Conservation (phyloP, 2,113 vertebrate species). For the Festucalex cinctus region DNA sequence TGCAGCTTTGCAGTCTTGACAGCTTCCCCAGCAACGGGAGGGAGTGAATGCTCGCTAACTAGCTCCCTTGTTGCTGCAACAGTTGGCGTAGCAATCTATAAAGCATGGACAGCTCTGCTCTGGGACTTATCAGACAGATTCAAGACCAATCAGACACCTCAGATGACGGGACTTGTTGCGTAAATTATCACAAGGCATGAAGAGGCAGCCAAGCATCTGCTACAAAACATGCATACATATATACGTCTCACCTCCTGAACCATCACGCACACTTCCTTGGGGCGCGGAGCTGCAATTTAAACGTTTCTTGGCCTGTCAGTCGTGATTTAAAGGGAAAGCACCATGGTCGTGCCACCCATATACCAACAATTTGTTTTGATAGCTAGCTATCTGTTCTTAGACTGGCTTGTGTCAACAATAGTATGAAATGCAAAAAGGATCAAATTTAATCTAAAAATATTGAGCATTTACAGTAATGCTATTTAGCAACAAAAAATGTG, state of each 20-base stretch:
- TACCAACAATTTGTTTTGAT: no score
- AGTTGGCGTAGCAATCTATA: constrained; percentile 60
- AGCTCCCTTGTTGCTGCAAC: constrained; percentile 59
- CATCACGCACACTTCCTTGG: neutral
- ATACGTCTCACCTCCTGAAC: constrained; percentile 13
- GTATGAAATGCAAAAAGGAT: neutral
- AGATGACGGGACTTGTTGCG: constrained; percentile 47
- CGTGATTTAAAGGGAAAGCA: constrained; percentile 5
- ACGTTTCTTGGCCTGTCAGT: constrained; percentile 50
- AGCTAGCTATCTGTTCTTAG: no score
- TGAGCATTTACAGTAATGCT: no score
- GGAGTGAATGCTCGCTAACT: constrained; percentile 49
- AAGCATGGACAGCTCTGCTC: constrained; percentile 39
- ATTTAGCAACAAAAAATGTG: neutral
- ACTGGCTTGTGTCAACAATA: neutral
- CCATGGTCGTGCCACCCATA: no score
- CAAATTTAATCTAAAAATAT: no score
- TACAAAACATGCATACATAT: constrained; percentile 1
- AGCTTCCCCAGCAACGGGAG: constrained; percentile 19
- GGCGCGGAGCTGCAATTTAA: constrained; percentile 29
- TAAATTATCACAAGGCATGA: constrained; percentile 45
- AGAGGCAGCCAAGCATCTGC: constrained; percentile 39
- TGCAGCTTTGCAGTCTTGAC: constrained; percentile 13
- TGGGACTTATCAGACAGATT: constrained; percentile 47
- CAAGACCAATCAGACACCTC: constrained; percentile 49